These are phyloP conservation scores for Nematostella vectensis DNA, from an alignment of 92 coral and sea anemone species.

Conservation along the genomic window DNA sequence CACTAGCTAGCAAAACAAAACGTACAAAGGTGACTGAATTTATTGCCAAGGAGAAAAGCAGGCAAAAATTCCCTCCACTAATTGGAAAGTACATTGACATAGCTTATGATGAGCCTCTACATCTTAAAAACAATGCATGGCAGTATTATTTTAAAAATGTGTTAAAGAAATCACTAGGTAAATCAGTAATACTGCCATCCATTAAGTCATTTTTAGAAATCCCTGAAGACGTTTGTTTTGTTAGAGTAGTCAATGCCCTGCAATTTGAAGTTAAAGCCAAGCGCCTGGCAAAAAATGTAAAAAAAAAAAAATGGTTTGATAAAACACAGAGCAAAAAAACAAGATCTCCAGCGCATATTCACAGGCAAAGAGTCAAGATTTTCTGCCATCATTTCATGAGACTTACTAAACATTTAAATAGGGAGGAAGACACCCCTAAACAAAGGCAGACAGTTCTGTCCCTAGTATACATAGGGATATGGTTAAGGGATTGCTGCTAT, in stretches of 20 bases:
- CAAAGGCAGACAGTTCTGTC: too few relatives aligned
- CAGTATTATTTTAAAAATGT: constrained; percentile 40
- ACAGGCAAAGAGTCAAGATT: too few relatives aligned
- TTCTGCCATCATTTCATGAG: too few relatives aligned
- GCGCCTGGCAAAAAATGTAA: constrained; percentile 22
- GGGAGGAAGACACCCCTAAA: too few relatives aligned
- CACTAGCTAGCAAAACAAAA: constrained; percentile 18
- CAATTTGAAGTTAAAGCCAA: constrained; percentile 30
- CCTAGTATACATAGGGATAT: too few relatives aligned
- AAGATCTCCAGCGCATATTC: too few relatives aligned
- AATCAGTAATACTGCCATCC: too few relatives aligned
- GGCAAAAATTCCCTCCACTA: constrained; percentile 42
- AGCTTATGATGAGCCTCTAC: constrained; percentile 46
- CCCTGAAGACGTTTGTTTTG: constrained; percentile 28
- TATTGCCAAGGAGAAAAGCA: constrained; percentile 39
- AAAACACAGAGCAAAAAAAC: too few relatives aligned
- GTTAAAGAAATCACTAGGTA: constrained; percentile 34
- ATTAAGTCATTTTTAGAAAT: constrained; percentile 44
- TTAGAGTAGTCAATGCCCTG: constrained; percentile 24
- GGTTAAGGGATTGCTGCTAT: too few relatives aligned
- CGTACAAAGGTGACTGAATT: constrained; percentile 32
- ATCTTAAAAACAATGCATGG: too few relatives aligned
- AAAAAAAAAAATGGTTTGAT: too few relatives aligned
- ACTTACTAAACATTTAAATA: too few relatives aligned
- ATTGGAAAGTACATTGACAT: constrained; percentile 28